phyloP scores from a whole-genome alignment of 2,888 invertebrate genomes.

The Panorpa germanica region DNA sequence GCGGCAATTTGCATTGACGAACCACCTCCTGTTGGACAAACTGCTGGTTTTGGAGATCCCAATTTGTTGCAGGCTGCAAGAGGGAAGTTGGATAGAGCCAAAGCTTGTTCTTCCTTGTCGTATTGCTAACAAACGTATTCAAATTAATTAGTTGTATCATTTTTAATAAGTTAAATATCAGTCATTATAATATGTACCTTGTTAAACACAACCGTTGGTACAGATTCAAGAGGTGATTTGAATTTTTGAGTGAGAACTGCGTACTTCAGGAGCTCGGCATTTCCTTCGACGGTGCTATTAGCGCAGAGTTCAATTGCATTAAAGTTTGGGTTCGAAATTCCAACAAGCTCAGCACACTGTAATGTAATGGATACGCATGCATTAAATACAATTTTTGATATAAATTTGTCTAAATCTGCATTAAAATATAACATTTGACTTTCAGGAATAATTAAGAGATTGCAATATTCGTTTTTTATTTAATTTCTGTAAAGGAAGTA shows the following conservation, averaged over 20 bases:
- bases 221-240: slow-evolving; percentile 34
- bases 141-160: slow-evolving; percentile 1
- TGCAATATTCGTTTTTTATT: too few relatives aligned
- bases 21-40: slow-evolving; percentile 16
- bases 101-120: slow-evolving; percentile 31
- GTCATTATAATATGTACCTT: slow-evolving; percentile 23
- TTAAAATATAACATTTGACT: too few relatives aligned
- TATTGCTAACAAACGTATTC: slow-evolving; percentile 27
- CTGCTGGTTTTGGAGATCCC: slow-evolving; percentile 17
- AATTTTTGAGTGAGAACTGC: slow-evolving; percentile 35
- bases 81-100: slow-evolving; percentile 34
- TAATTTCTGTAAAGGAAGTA: not conserved
- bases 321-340: too few relatives aligned
- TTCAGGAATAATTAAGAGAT: too few relatives aligned
- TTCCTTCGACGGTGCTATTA: slow-evolving; percentile 22
- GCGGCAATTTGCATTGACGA: slow-evolving; percentile 15
- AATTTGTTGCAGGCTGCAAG: slow-evolving; percentile 31
- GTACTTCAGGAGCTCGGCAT: slow-evolving; percentile 19
- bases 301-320: slow-evolving; percentile 28
- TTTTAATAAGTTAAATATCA: not conserved
- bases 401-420: too few relatives aligned
- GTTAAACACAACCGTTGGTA: slow-evolving; percentile 47
- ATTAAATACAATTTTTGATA: too few relatives aligned
- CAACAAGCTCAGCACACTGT: too few relatives aligned
- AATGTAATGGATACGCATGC: too few relatives aligned